phyloP scores from a whole-genome alignment of 2,888 invertebrate species.

The Cheilosia vulpina region DNA sequence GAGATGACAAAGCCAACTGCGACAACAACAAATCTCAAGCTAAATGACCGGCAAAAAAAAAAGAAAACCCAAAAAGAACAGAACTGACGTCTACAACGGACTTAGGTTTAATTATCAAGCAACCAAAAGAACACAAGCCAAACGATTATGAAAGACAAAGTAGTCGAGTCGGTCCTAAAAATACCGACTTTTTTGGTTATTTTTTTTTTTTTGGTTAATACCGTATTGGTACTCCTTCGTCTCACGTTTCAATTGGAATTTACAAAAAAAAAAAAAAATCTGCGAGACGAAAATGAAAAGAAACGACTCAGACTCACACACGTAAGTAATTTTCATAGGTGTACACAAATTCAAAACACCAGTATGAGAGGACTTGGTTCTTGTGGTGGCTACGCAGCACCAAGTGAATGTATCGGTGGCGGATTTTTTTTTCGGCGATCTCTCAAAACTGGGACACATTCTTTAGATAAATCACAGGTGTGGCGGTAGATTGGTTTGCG shows the following conservation, averaged over 20 bases:
- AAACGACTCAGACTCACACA: slow-evolving; percentile 8
- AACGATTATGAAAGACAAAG: slow-evolving; percentile 7
- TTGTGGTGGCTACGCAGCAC: slow-evolving; percentile 22
- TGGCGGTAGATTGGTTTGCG: neutral
- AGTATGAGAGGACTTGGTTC: neutral
- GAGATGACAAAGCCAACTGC: slow-evolving; percentile 25
- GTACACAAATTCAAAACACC: neutral
- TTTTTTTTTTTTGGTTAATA: neutral
- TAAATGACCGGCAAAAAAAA: slow-evolving; percentile 39
- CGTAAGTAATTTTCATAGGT: neutral
- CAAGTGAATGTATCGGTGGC: slow-evolving; percentile 32
- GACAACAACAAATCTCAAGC: slow-evolving; percentile 16
- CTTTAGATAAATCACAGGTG: slow-evolving; percentile 43
- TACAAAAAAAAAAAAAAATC: slow-evolving; percentile 7
- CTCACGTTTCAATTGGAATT: slow-evolving; percentile 52
- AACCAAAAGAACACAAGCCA: neutral
- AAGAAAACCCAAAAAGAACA: slow-evolving; percentile 20
- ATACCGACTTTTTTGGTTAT: too few species aligned
- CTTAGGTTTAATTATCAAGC: slow-evolving; percentile 27
- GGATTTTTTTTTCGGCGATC: slow-evolving; percentile 24
- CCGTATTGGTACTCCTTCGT: slow-evolving; percentile 47
- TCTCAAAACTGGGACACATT: slow-evolving; percentile 49
- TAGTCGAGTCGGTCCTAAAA: slow-evolving; percentile 3
- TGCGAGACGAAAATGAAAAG: neutral
- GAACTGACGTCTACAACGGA: neutral